Conservation (phyloP, 2,888 invertebrate genomes). For the Celastrina argiolus region DNA sequence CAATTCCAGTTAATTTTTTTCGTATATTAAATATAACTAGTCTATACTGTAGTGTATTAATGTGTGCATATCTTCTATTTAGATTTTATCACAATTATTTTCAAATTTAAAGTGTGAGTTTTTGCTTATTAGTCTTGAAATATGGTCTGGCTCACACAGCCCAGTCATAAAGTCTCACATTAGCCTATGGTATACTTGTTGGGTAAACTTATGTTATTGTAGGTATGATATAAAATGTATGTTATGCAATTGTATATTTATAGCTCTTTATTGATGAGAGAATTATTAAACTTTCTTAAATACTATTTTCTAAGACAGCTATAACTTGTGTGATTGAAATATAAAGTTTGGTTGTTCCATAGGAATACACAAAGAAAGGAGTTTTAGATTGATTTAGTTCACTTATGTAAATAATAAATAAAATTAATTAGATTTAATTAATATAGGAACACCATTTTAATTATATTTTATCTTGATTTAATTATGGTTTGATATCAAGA, state of each 20-base stretch:
- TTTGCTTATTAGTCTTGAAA: background rate
- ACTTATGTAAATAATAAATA: slow-evolving; percentile 33
- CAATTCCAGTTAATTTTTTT: background rate
- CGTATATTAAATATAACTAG: slow-evolving; percentile 8
- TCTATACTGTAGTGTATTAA: slow-evolving; percentile 5
- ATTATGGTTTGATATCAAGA: slow-evolving; percentile 32
- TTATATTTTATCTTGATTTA: slow-evolving; percentile 26
- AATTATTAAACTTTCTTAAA: background rate
- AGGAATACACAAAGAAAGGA: slow-evolving; percentile 24
- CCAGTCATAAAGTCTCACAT: background rate
- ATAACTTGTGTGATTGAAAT: background rate
- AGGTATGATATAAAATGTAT: background rate
- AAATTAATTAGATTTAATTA: slow-evolving; percentile 30
- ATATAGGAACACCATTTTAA: slow-evolving; percentile 27
- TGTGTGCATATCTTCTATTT: slow-evolving; percentile 13
- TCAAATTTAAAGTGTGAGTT: background rate
- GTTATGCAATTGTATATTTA: background rate
- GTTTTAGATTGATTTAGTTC: slow-evolving; percentile 30
- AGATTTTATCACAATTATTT: slow-evolving; percentile 7
- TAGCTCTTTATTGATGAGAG: background rate
- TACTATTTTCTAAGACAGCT: background rate
- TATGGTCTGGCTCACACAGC: background rate
- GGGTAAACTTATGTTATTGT: background rate
- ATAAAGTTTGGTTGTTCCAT: background rate
- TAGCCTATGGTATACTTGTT: background rate